A percentile compares a stretch with the other conserved stretches of the same genome.
These are phyloP conservation scores for Xylocampa areola DNA, from an alignment of 2,888 invertebrate genomes.

Conservation along the genomic window DNA sequence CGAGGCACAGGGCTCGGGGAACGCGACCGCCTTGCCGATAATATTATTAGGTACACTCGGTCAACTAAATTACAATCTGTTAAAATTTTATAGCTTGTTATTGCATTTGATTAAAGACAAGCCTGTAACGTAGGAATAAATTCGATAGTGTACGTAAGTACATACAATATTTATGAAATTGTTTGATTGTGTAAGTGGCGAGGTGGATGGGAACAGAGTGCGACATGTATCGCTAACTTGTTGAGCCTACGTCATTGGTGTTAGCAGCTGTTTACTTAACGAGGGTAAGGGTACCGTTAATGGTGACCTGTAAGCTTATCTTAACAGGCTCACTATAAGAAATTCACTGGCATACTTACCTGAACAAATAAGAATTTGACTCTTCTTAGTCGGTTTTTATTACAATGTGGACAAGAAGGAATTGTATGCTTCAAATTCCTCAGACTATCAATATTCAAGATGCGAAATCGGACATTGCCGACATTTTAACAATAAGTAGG, in stretches of 20 bases:
- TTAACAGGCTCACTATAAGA: conserved; percentile 14
- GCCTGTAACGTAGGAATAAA: conserved; percentile 43
- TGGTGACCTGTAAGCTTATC: conserved; percentile 23
- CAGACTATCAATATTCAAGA: no score
- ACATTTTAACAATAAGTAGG: no score
- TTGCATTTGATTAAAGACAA: conserved; percentile 62
- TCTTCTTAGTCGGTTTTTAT: no score
- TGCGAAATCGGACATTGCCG: no score
- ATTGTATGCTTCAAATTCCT: no score
- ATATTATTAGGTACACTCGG: conserved; percentile 82
- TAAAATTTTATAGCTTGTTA: conserved; percentile 64
- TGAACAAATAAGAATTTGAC: no score
- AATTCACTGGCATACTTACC: not conserved
- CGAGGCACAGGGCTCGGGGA: conserved; percentile 57
- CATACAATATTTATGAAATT: conserved; percentile 9
- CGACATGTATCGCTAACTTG: conserved; percentile 43
- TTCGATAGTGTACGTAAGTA: conserved; percentile 21
- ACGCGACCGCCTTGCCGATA: conserved; percentile 72
- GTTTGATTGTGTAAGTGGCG: conserved; percentile 8
- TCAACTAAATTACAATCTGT: conserved; percentile 72
- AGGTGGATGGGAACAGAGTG: conserved; percentile 12
- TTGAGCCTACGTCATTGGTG: conserved; percentile 37
- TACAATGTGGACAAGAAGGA: no score
- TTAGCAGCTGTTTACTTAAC: conserved; percentile 30
- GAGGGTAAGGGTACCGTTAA: conserved; percentile 21